Evolutionary conservation across 2,113 vertebrate genomes (phyloP), one percentile per base, ranked within the genome.

Genomic region (Stigmatopora nigra): DNA sequence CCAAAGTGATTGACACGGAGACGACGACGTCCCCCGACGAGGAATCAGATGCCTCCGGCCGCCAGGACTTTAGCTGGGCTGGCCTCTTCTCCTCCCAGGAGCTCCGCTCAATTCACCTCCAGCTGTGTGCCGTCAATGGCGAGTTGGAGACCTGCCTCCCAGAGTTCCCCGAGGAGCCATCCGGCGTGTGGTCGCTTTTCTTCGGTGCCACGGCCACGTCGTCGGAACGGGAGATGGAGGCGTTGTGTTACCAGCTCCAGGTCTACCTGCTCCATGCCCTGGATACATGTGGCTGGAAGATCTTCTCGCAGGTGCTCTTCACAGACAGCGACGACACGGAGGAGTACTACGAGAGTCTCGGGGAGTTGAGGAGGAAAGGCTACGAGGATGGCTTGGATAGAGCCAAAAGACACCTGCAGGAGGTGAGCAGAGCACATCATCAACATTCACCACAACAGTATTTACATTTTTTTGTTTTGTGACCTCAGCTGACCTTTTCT

Each of bases 251-350:
- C 87, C 89, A 92, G 78, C 91, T 99, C 47, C 96, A 98, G 83
- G 92, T 93, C 61, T 99, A 98, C 86, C 89, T 99, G 84, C 90
- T 93, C 51, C 95, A 98, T 66, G 92, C 93, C 65, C 84, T 99
- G 75, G 97, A 99, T 87, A 95, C 94, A 62, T 98, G 97, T 72
- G 95, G 97, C 9, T 99, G 97, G 97, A 97, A 93, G 89, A 98
- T 98, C 55, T 95, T 98, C 2, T 97, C 93, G 0, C 94, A 95
- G 88, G 92, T 98, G 13, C 92, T 98, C 0, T 99, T 99, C 83
- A 89, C 94, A 0, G 95, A 96, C 78, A 88, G 89, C 1, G 95
- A 96, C 15, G 95, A 98, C 83, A 89, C 93, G 0, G 97, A 98
- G 66, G 95, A 98, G 77, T 99, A 99, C 78, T 99, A 99, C 2